Evolutionary conservation across 2,113 vertebrate species (phyloP), one percentile per base, ranked within the genome.

Genomic region (Dinomys branickii): DNA sequence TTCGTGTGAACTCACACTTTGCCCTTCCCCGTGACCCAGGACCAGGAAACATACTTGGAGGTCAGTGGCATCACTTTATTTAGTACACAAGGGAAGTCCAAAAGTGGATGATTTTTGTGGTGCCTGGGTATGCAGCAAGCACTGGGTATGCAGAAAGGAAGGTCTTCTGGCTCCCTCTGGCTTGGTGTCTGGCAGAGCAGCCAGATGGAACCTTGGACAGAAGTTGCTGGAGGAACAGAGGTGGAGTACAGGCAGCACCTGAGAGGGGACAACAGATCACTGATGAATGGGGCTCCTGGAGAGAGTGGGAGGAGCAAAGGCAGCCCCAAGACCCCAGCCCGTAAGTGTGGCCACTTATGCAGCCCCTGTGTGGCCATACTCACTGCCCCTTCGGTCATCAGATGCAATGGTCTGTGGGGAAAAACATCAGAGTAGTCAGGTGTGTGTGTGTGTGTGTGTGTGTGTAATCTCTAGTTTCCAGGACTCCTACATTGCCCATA

Each of bases 341-440:
- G 0, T 63, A 33, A 0, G 30, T 8, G 28, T 7, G n/a, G 77
- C 75, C 73, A 89, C 82, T 85, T 85, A 26, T 24, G 30, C 77
- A 11, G 24, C 5, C 0, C 11, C 8, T 28, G 19, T 14, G 26
- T 52, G 28, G 85, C 30, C 26, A 2, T 28, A 88, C 94, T 96
- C 86, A 96, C 91, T 3, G 0, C 8, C 4, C 0, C 1, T 33
- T 96, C 89, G 89, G 33, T 35, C 44, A 35, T 96, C 92, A 75
- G 2, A 97, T 95, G 85, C 97, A 98, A 4, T 24, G 16, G 6
- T 96, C 97, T 98, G 96, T 69, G 24, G 91, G 17, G 44, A 87
- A 41, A 75, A 38, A 78, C 85, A 69, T 77, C 38, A 61, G 4
- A n/a, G 30, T 5, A 12, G 10, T 75, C 38, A 75, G 71, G 71